Evolutionary conservation across 2,113 vertebrate genomes (phyloP).

Genomic region (Loxodonta africana): DNA sequence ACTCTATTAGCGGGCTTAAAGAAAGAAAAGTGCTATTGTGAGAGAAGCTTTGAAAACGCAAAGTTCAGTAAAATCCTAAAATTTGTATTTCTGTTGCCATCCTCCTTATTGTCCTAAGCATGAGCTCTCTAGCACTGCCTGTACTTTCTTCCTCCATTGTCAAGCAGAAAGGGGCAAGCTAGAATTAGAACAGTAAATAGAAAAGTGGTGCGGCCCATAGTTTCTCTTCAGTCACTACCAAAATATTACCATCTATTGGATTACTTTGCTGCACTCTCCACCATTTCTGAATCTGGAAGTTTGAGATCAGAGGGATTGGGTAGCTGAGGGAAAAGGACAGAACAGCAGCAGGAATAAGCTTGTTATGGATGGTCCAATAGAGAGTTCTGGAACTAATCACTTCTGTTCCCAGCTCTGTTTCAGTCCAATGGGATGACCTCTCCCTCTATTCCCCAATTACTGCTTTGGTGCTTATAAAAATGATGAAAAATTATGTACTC

Average conservation of each 20-base stretch:
- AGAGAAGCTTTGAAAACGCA: background rate
- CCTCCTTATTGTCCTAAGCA: background rate
- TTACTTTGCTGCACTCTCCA: background rate
- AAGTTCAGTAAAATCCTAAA: background rate
- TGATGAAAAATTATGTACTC: background rate
- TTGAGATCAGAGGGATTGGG: background rate
- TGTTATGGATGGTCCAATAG: fast-evolving
- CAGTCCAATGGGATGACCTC: background rate
- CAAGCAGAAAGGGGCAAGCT: background rate
- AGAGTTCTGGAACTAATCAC: background rate
- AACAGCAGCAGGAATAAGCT: fast-evolving
- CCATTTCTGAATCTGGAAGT: conserved; percentile 10
- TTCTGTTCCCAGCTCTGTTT: background rate
- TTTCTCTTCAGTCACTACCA: background rate
- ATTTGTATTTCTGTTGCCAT: background rate
- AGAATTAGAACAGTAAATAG: background rate
- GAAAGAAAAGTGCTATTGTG: background rate
- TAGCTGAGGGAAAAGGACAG: background rate
- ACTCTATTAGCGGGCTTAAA: background rate
- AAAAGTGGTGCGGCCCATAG: background rate
- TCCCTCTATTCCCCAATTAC: background rate
- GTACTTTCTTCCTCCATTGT: background rate
- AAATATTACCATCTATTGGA: background rate
- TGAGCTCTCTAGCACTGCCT: background rate
- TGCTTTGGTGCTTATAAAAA: background rate